Base-by-base conservation (phyloP, 1,140 invertebrate genomes). In the Zaprionus inermis region DNA sequence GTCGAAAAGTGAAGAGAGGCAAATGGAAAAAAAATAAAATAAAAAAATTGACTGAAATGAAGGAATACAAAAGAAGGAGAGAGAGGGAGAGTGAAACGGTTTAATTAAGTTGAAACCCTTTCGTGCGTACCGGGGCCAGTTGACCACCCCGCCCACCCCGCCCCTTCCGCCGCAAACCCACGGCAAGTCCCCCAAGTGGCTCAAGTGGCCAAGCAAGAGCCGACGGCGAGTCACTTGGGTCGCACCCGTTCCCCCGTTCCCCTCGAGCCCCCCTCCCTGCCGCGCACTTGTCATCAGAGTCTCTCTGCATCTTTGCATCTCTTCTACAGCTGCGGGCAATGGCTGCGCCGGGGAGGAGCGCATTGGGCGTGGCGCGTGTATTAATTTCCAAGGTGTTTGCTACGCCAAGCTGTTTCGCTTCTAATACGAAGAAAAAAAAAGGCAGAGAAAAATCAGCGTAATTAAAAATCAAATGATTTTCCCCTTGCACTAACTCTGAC, bases 21-120 rank as follows among this genome's bases (percentile, higher is more conserved):
- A 11, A 56, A 32, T 32, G 51, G 18, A n/a, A 38, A 34, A 51
- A 56, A 52, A 64, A n/a, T 24, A 16, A 46, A 66, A 18, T 11
- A 34, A 36, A 56, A 64, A 61, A 55, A 44, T 3, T 38, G 41
- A 20, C 58, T 51, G 20, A 61, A 61, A 51, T 51, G 28, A 49
- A 72, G 28, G 55, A 61, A 67, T 72, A 60, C 51, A 66, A 63
- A 78, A 59, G 67, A 56, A 51, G 44, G 61, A 36, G 7, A 58
- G 57, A 66, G 36, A 60, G 20, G 34, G 22, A 55, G 67, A 76
- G 81, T 81, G 68, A 83, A 82, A 84, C 79, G 88, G 88, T 91
- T 91, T 91, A 91, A 91, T 91, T 91, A 91, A 91, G 88, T 91
- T 88, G 88, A 91, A 91, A 91, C 83, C 89, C 89, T 89, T 91